These are phyloP conservation scores for Trisateles emortualis DNA, from an alignment of 2,888 invertebrate species.

Conservation along the genomic window DNA sequence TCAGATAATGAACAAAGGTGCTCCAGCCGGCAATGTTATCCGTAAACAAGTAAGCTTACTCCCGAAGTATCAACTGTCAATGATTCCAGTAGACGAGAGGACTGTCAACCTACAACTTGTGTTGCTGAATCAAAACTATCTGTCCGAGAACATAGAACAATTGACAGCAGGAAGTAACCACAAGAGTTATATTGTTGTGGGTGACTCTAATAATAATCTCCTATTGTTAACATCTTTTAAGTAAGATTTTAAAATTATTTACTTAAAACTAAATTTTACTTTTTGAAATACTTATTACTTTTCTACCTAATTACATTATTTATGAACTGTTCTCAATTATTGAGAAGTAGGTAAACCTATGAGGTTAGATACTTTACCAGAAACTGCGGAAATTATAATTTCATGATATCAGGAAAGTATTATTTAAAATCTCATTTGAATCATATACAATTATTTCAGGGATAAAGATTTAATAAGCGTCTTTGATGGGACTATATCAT, in stretches of 20 bases:
- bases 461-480: slow-evolving; percentile 76
- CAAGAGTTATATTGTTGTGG: slow-evolving; percentile 87
- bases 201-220: slow-evolving; percentile 89
- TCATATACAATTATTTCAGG: slow-evolving; percentile 57
- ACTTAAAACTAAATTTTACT: no score
- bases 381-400: no score
- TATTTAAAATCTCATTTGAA: no score
- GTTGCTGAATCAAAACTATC: slow-evolving; percentile 75
- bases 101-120: slow-evolving; percentile 67
- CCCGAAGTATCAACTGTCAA: slow-evolving; percentile 87
- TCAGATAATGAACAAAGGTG: slow-evolving; percentile 90
- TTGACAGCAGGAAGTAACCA: slow-evolving; percentile 84
- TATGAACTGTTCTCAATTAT: no score
- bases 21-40: slow-evolving; percentile 90
- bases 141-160: slow-evolving; percentile 72
- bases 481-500: slow-evolving; percentile 75
- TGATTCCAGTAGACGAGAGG: slow-evolving; percentile 66
- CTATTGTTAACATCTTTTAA: slow-evolving; percentile 84
- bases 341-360: no score
- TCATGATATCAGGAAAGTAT: no score
- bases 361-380: no score
- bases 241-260: slow-evolving; percentile 67
- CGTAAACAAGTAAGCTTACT: slow-evolving; percentile 88
- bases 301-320: no score
- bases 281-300: no score